phyloP scores from a whole-genome alignment of 2,797 vertebrate species.

The Arnoldichthys spilopterus region DNA sequence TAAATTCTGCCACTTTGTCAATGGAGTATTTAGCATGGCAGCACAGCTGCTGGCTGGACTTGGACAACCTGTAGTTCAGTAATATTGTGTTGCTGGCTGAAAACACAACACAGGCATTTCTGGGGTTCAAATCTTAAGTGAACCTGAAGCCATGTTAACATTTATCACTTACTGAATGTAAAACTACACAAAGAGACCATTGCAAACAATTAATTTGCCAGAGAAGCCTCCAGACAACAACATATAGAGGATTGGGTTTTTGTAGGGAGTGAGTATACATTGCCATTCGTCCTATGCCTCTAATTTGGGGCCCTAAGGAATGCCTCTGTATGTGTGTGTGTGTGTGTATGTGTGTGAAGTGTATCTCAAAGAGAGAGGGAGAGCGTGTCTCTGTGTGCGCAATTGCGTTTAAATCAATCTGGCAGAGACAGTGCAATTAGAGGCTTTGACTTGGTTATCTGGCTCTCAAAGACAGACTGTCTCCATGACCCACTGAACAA shows the following conservation, averaged over 20 bases:
- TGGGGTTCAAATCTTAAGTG: conserved; percentile 20
- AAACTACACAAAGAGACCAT: conserved; percentile 36
- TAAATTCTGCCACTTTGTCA: conserved; percentile 45
- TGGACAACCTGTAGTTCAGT: not conserved
- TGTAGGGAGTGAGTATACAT: conserved; percentile 44
- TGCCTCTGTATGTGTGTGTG: conserved; percentile 48
- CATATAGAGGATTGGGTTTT: conserved; percentile 57
- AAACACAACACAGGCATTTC: not conserved
- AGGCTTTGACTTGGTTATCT: conserved; percentile 67
- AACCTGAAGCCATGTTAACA: conserved; percentile 26
- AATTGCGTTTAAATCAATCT: conserved; percentile 65
- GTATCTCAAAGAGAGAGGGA: not conserved
- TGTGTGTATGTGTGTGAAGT: conserved; percentile 45
- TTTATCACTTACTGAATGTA: conserved; percentile 19
- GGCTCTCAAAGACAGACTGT: conserved; percentile 68
- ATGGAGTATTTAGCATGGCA: conserved; percentile 29
- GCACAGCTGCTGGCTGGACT: not conserved
- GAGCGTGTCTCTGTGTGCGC: conserved; percentile 10
- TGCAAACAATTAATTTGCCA: conserved; percentile 50
- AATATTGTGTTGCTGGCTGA: conserved; percentile 13
- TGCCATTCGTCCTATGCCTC: conserved; percentile 63
- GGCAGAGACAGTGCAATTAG: conserved; percentile 65
- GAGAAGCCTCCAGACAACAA: conserved; percentile 63
- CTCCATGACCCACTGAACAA: conserved; percentile 69
- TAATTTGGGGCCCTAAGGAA: conserved; percentile 64